phyloP scores from a whole-genome alignment of 2,113 vertebrate genomes.

The Prietella phreatophila region DNA sequence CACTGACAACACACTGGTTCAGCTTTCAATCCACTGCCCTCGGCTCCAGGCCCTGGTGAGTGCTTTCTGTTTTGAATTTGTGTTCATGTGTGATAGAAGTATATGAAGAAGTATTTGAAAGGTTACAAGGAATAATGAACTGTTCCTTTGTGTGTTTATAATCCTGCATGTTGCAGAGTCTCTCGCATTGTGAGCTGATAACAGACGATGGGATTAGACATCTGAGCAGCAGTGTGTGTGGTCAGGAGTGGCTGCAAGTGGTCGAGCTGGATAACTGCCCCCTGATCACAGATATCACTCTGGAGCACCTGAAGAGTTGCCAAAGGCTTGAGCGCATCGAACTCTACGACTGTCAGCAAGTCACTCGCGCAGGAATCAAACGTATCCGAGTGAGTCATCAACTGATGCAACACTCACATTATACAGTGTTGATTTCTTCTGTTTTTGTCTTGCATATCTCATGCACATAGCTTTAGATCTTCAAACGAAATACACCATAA shows the following conservation, averaged over 20 bases:
- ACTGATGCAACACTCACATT: neutral
- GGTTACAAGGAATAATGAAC: neutral
- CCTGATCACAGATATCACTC: slow-evolving; percentile 93
- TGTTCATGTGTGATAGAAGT: neutral
- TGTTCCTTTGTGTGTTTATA: neutral
- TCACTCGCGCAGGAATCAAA: slow-evolving; percentile 95
- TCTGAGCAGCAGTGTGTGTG: slow-evolving; percentile 92
- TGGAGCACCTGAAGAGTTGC: slow-evolving; percentile 98
- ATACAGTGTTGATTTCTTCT: no score
- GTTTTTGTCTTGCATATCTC: no score
- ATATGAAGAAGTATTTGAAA: neutral
- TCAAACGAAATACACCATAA: no score
- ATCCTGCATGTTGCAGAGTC: slow-evolving; percentile 72
- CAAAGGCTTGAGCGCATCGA: slow-evolving; percentile 96
- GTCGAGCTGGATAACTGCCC: slow-evolving; percentile 99
- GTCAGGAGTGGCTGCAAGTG: slow-evolving; percentile 93
- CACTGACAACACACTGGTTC: slow-evolving; percentile 94
- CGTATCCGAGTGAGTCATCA: slow-evolving; percentile 87
- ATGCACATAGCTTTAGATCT: no score
- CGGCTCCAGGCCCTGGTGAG: slow-evolving; percentile 96
- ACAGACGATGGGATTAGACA: slow-evolving; percentile 97
- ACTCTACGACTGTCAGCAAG: slow-evolving; percentile 98
- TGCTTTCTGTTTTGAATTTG: neutral
- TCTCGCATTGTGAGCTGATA: slow-evolving; percentile 98
- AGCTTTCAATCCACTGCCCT: slow-evolving; percentile 97